Evolutionary conservation across 2,113 vertebrate genomes (phyloP), one percentile per base, ranked within the genome.

Genomic region (Piprites chloris): DNA sequence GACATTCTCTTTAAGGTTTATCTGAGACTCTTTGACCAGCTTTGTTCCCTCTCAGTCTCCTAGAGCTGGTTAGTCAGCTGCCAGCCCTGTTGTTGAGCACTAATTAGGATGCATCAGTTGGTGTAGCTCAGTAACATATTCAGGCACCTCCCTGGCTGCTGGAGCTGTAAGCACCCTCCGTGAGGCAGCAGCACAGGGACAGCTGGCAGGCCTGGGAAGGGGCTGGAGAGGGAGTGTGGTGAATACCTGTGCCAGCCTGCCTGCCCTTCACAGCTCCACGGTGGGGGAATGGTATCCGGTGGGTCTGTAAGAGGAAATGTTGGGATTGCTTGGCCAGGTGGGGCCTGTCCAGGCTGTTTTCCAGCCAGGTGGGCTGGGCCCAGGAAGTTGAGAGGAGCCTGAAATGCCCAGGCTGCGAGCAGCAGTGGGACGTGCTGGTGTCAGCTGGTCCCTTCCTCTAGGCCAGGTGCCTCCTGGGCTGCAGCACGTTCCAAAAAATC

Each of bases 291-390:
- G 21, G 18, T 33, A 12, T 52, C 41, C 56, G 28, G 3, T 17
- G 35, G 37, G 35, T 65, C 53, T 59, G 5, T 52, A 6, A n/a
- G 72, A 44, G 37, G 23, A 63, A 44, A 9, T 28, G 21, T 37
- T 86, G 55, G 41, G 9, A 8, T 59, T 93, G 30, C 21, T 37
- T 80, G 65, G 21, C 52, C 9, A 6, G 3, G 2, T 55, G 53
- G 61, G 65, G 22, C 55, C 39, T 68, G 16, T 56, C 49, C n/a
- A 14, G 47, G 4, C 49, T 66, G 50, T 37, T 68, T 61, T 41
- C 44, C 66, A 56, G 65, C 5, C 0, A 0, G 30, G 17, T 4
- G 3, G 44, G 47, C 65, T 0, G 0, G 30, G 5, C 61, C 41
- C 4, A 17, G 9, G 75, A 42, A 14, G 26, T 21, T 76, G 12